phyloP scores from a whole-genome alignment of 1,140 invertebrate species.

The Hermetia illucens region DNA sequence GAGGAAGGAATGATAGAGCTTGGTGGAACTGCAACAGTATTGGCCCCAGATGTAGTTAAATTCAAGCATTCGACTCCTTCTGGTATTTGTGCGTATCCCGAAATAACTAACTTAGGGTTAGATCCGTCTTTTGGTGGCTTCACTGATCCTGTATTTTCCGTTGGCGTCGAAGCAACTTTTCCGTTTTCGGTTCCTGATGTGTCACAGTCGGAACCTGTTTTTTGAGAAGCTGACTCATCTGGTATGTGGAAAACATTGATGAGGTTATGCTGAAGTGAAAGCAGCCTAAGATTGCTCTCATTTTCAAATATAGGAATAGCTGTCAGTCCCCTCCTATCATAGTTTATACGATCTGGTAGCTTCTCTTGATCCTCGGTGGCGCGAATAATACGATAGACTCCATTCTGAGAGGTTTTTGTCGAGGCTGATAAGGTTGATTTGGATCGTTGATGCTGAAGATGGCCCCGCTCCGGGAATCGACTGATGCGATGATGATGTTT shows the following conservation, averaged over 20 bases:
- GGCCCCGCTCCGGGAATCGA: slow-evolving; percentile 18
- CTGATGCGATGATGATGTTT: slow-evolving; percentile 17
- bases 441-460: slow-evolving; percentile 8
- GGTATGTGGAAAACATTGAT: slow-evolving; percentile 52
- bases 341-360: slow-evolving; percentile 59
- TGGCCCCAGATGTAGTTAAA: not conserved
- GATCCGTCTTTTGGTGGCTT: not conserved
- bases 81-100: too few species aligned
- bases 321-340: slow-evolving; percentile 60
- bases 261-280: slow-evolving; percentile 84
- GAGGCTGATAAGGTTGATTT: slow-evolving; percentile 19
- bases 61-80: too few species aligned
- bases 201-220: too few species aligned
- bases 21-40: too few species aligned
- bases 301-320: slow-evolving; percentile 63
- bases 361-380: slow-evolving; percentile 52
- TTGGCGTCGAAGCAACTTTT: not conserved
- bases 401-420: slow-evolving; percentile 23
- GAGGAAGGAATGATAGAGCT: not conserved
- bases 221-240: too few species aligned
- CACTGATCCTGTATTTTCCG: not conserved
- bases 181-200: not conserved
- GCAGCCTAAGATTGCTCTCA: slow-evolving; percentile 60
- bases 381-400: slow-evolving; percentile 42
- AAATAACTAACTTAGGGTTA: not conserved